These are phyloP conservation scores for Lepisosteus osseus DNA, from an alignment of 2,113 vertebrate genomes.

Conservation along the genomic window DNA sequence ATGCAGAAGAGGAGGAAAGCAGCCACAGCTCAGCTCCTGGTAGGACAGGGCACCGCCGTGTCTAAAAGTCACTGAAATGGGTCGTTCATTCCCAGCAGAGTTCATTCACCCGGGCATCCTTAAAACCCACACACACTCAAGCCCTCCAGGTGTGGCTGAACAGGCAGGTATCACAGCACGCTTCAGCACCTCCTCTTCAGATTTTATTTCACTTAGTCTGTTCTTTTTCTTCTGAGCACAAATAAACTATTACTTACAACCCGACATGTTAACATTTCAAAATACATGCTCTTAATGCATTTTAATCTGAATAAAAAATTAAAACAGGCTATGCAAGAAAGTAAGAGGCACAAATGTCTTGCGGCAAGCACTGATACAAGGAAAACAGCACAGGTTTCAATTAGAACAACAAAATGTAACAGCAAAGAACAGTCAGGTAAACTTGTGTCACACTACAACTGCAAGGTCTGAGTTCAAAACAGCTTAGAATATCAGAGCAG, in stretches of 20 bases:
- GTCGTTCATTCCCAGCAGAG: no score
- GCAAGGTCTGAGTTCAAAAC: slow-evolving; percentile 47
- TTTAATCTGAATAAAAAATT: slow-evolving; percentile 51
- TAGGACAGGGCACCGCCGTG: no score
- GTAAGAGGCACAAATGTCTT: slow-evolving; percentile 63
- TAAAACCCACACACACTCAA: no score
- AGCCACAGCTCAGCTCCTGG: no score
- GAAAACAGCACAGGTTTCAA: slow-evolving; percentile 49
- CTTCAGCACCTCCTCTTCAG: slow-evolving; percentile 17
- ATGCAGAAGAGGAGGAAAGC: no score
- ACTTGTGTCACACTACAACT: slow-evolving; percentile 41
- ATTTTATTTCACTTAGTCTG: neutral
- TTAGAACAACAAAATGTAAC: slow-evolving; percentile 28
- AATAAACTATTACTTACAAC: slow-evolving; percentile 54
- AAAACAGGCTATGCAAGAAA: slow-evolving; percentile 57
- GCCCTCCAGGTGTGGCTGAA: slow-evolving; percentile 55
- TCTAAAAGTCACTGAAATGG: no score
- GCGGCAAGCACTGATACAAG: slow-evolving; percentile 60
- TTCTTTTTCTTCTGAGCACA: slow-evolving; percentile 24
- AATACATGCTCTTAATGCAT: slow-evolving; percentile 68
- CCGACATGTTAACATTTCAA: slow-evolving; percentile 59
- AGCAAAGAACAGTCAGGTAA: slow-evolving; percentile 44
- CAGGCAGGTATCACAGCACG: slow-evolving; percentile 35
- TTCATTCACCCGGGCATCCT: no score
- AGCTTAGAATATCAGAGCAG: slow-evolving; percentile 52